phyloP scores from a whole-genome alignment of 2,888 invertebrate genomes.

The Sabatieria punctata region DNA sequence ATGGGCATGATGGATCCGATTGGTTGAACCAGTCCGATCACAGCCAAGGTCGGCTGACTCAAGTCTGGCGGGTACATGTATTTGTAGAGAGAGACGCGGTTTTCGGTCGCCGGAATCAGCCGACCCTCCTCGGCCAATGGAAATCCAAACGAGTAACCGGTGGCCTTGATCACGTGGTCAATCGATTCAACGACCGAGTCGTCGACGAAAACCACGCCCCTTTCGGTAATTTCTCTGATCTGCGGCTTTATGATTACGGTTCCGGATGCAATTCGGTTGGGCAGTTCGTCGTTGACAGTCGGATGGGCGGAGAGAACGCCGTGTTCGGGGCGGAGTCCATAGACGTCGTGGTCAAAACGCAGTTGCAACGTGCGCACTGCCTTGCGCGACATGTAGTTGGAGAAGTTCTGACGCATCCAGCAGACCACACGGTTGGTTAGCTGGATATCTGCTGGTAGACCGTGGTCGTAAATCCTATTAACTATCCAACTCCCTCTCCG shows the following conservation, averaged over 20 bases:
- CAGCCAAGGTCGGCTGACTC: constrained; percentile 33
- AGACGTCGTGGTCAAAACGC: constrained; percentile 31
- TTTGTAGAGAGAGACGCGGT: constrained; percentile 32
- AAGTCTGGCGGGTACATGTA: constrained; percentile 32
- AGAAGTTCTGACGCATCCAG: constrained; percentile 5
- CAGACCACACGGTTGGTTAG: constrained; percentile 11
- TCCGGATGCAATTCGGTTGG: constrained; percentile 32
- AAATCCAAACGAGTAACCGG: constrained; percentile 35
- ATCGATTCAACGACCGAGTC: no score
- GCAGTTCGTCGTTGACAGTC: constrained; percentile 35
- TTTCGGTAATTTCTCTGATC: no score
- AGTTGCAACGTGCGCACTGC: no score
- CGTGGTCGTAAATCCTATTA: constrained; percentile 34
- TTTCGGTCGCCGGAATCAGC: constrained; percentile 17
- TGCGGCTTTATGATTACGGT: no score
- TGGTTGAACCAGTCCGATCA: constrained; percentile 37
- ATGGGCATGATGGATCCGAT: constrained; percentile 32
- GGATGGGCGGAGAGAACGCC: constrained; percentile 23
- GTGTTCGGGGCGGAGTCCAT: constrained; percentile 30
- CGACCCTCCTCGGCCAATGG: constrained; percentile 27
- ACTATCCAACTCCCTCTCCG: constrained; percentile 39
- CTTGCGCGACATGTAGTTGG: neutral
- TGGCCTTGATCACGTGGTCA: constrained; percentile 33
- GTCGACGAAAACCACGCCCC: no score
- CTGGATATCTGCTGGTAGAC: constrained; percentile 30